A percentile compares a stretch with the other conserved stretches of the same genome.
Evolutionary conservation across 2,113 vertebrate species (phyloP).

Genomic region (Daphoenositta chrysoptera): DNA sequence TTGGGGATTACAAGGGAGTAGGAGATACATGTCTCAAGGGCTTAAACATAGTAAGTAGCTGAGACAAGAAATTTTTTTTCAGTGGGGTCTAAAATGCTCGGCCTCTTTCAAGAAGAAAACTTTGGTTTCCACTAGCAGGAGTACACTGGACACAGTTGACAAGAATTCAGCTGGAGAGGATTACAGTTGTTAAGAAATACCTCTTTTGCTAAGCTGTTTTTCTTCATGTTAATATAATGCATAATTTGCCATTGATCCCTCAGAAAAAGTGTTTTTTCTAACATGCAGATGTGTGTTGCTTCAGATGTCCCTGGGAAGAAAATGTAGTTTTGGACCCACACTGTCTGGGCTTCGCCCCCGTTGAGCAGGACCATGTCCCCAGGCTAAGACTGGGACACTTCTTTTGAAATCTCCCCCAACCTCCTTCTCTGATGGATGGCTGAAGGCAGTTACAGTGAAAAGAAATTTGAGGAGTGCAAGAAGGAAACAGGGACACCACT

Average conservation of each 20-base stretch:
- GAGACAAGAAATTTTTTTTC: background rate
- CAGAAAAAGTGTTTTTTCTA: background rate
- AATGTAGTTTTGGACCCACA: background rate
- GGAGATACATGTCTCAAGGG: fast-evolving
- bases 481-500: background rate
- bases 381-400: background rate
- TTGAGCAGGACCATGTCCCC: background rate
- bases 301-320: background rate
- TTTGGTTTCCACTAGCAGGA: background rate
- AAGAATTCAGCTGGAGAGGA: background rate
- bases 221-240: background rate
- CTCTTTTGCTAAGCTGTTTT: background rate
- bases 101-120: background rate
- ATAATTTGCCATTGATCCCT: background rate
- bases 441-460: background rate
- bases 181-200: background rate
- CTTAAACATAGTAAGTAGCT: background rate
- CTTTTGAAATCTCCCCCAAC: background rate
- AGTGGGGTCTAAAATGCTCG: background rate
- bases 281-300: background rate
- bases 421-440: background rate
- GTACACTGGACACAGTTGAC: background rate
- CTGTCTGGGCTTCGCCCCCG: background rate
- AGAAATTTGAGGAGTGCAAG: background rate
- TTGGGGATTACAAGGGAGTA: background rate